Base-by-base conservation (phyloP, 2,113 vertebrate species). In the Uropsilus gracilis region DNA sequence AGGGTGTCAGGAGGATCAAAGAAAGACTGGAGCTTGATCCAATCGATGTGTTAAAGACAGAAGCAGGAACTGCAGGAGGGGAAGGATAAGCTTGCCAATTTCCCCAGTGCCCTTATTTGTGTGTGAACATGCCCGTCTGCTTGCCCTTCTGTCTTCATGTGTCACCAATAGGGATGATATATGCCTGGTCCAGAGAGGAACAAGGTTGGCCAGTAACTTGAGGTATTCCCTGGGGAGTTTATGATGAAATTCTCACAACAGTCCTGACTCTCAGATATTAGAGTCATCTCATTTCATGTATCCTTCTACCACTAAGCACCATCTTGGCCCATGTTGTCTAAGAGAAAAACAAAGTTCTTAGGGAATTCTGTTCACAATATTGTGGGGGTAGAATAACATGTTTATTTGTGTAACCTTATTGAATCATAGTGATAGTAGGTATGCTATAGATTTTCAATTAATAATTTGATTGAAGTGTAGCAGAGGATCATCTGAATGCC, bases 41-140 rank as follows among this genome's bases (percentile, higher is more conserved):
- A 95, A 95, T 87, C 59, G 66, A 28, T 90, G 77, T 75, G 93
- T 18, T 63, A 94, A 90, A 73, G 59, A 93, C 75, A 39, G 94
- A 95, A 96, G 77, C 82, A 71, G 75, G 78, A 81, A 75, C 86
- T 89, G 48, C 39, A 53, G 85, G 87, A 84, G 42, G 66, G 64
- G 46, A 78, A 48, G 30, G 71, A 42, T 13, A 44, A n/a, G 64
- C 69, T 26, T 39, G 92, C 86, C 89, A 95, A 8, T 80, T 34
- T 92, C 61, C 83, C 90, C 72, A 24, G 90, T 83, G 63, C 50
- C 81, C 85, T 83, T 72, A 50, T 82, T 80, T 88, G 50, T 72
- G 39, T 71, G 72, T 86, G 90, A 96, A 46, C 71, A n/a, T 46
- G 39, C 61, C 81, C 22, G 32, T 86, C 86, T 86, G 93, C 66